These are phyloP conservation scores for Adelosebastes latens DNA, from an alignment of 2,797 vertebrate genomes.

Conservation along the genomic window DNA sequence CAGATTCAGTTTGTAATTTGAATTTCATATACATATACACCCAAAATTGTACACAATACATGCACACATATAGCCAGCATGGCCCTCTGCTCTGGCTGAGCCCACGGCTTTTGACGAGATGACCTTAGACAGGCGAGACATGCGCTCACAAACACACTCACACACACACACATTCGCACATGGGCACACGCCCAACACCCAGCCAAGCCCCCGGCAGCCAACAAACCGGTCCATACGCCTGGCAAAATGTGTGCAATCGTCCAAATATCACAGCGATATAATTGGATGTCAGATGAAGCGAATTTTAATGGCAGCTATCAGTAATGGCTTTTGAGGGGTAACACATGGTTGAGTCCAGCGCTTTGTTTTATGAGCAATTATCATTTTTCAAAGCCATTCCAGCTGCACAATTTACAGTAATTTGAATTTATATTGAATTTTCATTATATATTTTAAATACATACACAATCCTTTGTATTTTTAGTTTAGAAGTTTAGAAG, in stretches of 20 bases:
- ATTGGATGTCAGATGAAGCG: conserved; percentile 31
- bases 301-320: conserved; percentile 26
- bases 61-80: conserved; percentile 6
- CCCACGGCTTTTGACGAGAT: conserved; percentile 52
- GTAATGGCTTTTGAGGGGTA: conserved; percentile 15
- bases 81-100: conserved; percentile 28
- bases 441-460: not conserved
- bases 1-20: not conserved
- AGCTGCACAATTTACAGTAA: not conserved
- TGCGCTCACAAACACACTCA: not conserved
- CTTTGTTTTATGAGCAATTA: not conserved
- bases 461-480: not conserved
- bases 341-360: conserved; percentile 6
- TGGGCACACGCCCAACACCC: conserved; percentile 18
- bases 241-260: conserved; percentile 36
- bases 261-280: conserved; percentile 40
- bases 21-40: not conserved
- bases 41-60: not conserved
- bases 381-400: not conserved
- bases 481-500: not conserved
- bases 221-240: conserved; percentile 13
- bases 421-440: not conserved
- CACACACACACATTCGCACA: not conserved
- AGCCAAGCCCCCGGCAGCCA: conserved; percentile 1
- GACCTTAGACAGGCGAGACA: conserved; percentile 55